Base-by-base conservation (phyloP, 2,888 invertebrate genomes). In the Hypena proboscidalis region DNA sequence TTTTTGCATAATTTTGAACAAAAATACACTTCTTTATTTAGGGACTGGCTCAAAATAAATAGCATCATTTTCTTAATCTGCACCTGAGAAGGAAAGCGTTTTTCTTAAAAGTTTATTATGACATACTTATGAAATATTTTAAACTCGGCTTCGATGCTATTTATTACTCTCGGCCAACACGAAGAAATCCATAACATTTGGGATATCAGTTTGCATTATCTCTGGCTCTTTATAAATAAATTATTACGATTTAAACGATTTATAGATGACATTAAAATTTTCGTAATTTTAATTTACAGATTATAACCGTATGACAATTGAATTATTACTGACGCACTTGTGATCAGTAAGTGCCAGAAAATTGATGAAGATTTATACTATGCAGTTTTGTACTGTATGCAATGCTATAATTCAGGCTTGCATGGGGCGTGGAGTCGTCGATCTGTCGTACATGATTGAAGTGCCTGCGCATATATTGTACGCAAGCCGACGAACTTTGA, bases 401-500 rank as follows among this genome's bases (percentile, higher is more conserved):
- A 6, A 10, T 26, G 34, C 8, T 20, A 32, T 48, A 35, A 45
- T 46, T 34, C 45, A 40, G 31, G 14, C 34, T 31, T 29, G 32
- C 33, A 26, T 19, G n/a, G 15, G 40, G 36, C 29, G 42, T 45
- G 44, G 33, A 47, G 35, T 5, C 5, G 44, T 57, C 52, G 41
- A 60, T 58, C 49, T 46, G 42, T 53, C 39, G 47, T 37, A 37
- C 37, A 56, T 51, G 54, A 44, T 54, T 62, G 21, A 58, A 50
- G 42, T 45, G 46, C 34, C 44, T 43, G 54, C 31, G 33, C 45
- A 47, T 63, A 53, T 42, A 48, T 20, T 48, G 43, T 43, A 55
- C 44, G 57, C 63, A 77, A 77, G 83, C 80, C 83, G 78, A 81
- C 85, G 84, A 88, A 87, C 86, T 86, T 83, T 82, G 85, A 80